Evolutionary conservation across 1,140 invertebrate genomes (phyloP).

Genomic region (Aradophagus sp.): DNA sequence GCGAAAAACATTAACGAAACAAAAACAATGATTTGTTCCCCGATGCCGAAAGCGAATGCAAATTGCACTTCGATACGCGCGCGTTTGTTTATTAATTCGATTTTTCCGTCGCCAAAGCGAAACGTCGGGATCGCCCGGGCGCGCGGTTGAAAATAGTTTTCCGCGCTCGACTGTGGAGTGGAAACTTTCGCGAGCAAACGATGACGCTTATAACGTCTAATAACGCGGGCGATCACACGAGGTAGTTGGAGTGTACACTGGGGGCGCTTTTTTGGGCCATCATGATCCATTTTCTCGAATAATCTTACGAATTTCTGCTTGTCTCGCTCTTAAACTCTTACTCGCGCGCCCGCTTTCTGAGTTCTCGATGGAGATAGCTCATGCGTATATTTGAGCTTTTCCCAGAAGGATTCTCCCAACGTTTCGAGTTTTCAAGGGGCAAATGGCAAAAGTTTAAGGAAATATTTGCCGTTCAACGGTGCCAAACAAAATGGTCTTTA

Average conservation of each 20-base stretch:
- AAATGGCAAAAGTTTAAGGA: conserved; percentile 51
- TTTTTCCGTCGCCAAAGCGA: no score
- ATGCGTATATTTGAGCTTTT: conserved; percentile 53
- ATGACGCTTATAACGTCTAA: conserved; percentile 53
- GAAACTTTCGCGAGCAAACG: conserved; percentile 31
- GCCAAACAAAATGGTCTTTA: conserved; percentile 50
- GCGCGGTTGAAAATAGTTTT: conserved; percentile 24
- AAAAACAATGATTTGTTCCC: no score
- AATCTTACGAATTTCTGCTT: conserved; percentile 53
- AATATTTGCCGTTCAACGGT: conserved; percentile 35
- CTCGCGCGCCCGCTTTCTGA: conserved; percentile 37
- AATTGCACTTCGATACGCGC: no score
- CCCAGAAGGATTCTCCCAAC: conserved; percentile 49
- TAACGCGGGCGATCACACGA: conserved; percentile 46
- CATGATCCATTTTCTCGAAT: conserved; percentile 57
- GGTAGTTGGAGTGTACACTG: conserved; percentile 45
- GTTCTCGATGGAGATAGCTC: conserved; percentile 48
- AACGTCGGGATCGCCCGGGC: no score
- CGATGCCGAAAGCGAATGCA: no score
- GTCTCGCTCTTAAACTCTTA: conserved; percentile 38
- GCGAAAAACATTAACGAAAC: no score
- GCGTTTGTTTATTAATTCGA: no score
- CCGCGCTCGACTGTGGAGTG: conserved; percentile 5
- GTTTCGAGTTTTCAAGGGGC: conserved; percentile 42
- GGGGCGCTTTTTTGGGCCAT: conserved; percentile 47